These are phyloP conservation scores for Chaitophorus viminalis DNA, from an alignment of 2,888 invertebrate genomes.

Conservation along the genomic window DNA sequence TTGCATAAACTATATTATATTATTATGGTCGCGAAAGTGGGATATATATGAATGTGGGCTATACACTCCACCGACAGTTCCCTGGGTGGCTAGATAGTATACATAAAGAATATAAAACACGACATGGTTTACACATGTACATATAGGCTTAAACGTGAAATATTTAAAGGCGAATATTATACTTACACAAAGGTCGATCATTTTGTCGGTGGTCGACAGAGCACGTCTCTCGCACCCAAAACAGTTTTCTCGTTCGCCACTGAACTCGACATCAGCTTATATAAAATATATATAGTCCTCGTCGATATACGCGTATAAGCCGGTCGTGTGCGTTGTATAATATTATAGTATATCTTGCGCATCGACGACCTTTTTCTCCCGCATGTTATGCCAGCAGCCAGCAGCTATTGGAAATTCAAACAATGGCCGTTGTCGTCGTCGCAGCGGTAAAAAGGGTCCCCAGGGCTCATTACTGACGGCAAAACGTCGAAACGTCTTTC, in stretches of 20 bases:
- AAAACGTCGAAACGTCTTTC: constrained; percentile 56
- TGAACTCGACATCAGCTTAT: neutral
- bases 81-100: neutral
- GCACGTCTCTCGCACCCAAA: neutral
- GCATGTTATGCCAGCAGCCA: neutral
- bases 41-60: too few relatives aligned
- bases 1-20: too few relatives aligned
- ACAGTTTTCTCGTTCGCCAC: neutral
- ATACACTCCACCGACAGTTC: too few relatives aligned
- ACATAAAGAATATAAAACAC: neutral
- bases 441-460: constrained; percentile 36
- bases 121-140: neutral
- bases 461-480: constrained; percentile 49
- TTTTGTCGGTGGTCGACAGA: neutral
- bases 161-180: neutral
- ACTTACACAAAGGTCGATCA: too few relatives aligned
- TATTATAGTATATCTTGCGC: neutral
- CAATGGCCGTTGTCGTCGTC: constrained; percentile 29
- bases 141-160: neutral
- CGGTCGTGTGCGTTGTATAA: neutral
- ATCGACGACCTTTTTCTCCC: constrained; percentile 17
- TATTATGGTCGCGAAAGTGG: too few relatives aligned
- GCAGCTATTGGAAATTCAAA: constrained; percentile 47
- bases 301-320: neutral
- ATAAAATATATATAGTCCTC: neutral